Conservation (phyloP, 30 jellyfish, hydroid and myxozoan genomes). For the Aurelia aurita region DNA sequence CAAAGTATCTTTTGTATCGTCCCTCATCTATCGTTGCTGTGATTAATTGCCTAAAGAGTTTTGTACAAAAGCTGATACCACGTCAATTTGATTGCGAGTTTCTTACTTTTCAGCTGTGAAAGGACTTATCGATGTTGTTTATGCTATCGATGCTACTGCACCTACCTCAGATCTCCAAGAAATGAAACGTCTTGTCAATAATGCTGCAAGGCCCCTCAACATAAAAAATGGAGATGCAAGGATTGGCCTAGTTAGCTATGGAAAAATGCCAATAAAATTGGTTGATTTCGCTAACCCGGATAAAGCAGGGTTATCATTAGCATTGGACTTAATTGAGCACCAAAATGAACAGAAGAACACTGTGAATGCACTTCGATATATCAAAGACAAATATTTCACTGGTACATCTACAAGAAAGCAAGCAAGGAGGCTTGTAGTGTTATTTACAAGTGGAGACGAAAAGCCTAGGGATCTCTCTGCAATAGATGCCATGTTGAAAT, state of each 20-base stretch:
- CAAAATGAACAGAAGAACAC: slow-evolving; percentile 23
- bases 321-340: slow-evolving; percentile 19
- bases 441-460: slow-evolving; percentile 37
- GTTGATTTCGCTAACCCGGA: slow-evolving; percentile 14
- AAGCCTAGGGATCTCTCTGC: slow-evolving; percentile 9
- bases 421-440: slow-evolving; percentile 39
- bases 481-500: slow-evolving; percentile 10
- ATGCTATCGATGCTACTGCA: slow-evolving; percentile 58
- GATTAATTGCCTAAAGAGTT: no score
- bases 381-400: slow-evolving; percentile 12
- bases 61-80: no score
- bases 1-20: no score
- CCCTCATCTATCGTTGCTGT: no score
- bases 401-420: slow-evolving; percentile 1
- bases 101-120: not conserved
- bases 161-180: slow-evolving; percentile 9
- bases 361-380: slow-evolving; percentile 28
- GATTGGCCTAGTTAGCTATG: slow-evolving; percentile 39
- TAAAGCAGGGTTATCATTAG: slow-evolving; percentile 16
- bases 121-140: slow-evolving; percentile 56
- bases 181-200: slow-evolving; percentile 13
- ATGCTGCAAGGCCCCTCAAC: slow-evolving; percentile 24
- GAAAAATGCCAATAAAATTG: not conserved
- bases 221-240: slow-evolving; percentile 26
- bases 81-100: not conserved